Base-by-base conservation (phyloP, 2,888 invertebrate genomes). In the Lordiphosa fenestrarum region DNA sequence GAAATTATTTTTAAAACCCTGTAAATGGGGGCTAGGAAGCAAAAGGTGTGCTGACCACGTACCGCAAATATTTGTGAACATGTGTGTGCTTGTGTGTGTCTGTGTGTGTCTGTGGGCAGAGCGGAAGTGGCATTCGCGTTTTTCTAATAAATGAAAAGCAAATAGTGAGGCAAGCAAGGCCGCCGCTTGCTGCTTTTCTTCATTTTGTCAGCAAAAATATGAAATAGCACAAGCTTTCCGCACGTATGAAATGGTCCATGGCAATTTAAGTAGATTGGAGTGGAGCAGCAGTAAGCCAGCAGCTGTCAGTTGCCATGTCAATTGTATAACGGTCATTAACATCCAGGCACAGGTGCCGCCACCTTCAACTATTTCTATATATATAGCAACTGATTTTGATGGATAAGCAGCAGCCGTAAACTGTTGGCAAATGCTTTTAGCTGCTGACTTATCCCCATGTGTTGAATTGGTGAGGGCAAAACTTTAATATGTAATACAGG, bases 41-140 rank as follows among this genome's bases (percentile, higher is more conserved):
- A 40, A 47, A 54, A 71, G 82, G 82, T 75, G 82, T 84, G 64
- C 69, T 64, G 57, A 10, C 77, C 77, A 77, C 77, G 77, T 82
- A 74, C 75, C 82, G 78, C 77, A 77, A 77, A 77, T 77, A 77
- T 77, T 77, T 77, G 77, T 77, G 72, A 66, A 82, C 84, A 84
- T 82, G 82, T 76, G 71, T 84, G 39, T 33, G 30, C 15, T 15
- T 15, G 15, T 30, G 73, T 63, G 82, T 65, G 71, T 15, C 15
- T 15, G 15, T 15, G 15, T 33, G 33, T 15, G 15, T 30, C 76
- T 63, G 82, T 65, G 74, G 50, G 44, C 64, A 68, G 52, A 64
- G 41, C 30, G 38, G 38, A 49, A 66, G 56, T 53, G 49, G 58
- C 53, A 52, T 42, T 48, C 54, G 65, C 68, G 60, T 53, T 75